Evolutionary conservation across 2,888 invertebrate genomes (phyloP).

Genomic region (Bombyx huttoni): DNA sequence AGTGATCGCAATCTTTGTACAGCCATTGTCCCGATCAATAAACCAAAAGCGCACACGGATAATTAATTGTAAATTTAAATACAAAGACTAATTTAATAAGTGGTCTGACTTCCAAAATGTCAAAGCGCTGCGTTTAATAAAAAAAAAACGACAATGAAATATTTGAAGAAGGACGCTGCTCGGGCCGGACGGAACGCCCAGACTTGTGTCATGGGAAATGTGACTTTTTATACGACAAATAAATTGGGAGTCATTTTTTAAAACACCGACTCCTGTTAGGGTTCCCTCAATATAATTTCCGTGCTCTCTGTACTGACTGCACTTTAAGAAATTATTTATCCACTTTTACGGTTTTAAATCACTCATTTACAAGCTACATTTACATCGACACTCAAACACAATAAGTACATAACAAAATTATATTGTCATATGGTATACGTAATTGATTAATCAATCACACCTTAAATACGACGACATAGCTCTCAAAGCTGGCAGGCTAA

Average conservation of each 20-base stretch:
- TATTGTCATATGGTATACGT: too few relatives aligned
- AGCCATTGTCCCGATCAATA: conserved; percentile 5
- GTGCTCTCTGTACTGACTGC: not conserved
- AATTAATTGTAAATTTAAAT: conserved; percentile 70
- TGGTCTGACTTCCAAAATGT: conserved; percentile 63
- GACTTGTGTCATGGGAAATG: conserved; percentile 62
- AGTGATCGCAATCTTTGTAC: not conserved
- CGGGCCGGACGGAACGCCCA: conserved; percentile 43
- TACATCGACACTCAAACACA: too few relatives aligned
- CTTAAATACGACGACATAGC: too few relatives aligned
- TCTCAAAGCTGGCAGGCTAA: too few relatives aligned
- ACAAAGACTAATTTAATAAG: conserved; percentile 72
- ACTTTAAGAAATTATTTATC: too few relatives aligned
- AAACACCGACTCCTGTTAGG: conserved; percentile 12
- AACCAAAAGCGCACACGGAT: conserved; percentile 33
- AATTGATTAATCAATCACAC: too few relatives aligned
- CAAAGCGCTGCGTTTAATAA: conserved; percentile 58
- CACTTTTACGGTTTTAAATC: too few relatives aligned
- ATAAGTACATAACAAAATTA: too few relatives aligned
- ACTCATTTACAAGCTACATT: too few relatives aligned
- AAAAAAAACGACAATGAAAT: conserved; percentile 54
- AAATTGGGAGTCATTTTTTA: conserved; percentile 70
- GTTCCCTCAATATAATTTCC: not conserved
- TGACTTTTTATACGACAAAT: conserved; percentile 61
- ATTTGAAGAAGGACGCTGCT: conserved; percentile 55